phyloP scores from a whole-genome alignment of 2,113 vertebrate species.

The Hystrix brachyura region DNA sequence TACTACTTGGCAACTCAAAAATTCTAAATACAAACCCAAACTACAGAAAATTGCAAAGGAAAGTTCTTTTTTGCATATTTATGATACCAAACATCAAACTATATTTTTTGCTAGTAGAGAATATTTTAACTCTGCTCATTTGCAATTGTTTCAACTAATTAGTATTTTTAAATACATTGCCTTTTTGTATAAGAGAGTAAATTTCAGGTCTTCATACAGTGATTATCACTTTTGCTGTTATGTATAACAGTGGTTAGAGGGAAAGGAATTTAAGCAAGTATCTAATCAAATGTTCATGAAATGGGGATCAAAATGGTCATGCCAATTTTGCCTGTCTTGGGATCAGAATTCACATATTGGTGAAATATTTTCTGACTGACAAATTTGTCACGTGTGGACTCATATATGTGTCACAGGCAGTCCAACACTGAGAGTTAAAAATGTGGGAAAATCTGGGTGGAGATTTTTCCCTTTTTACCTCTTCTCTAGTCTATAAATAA shows the following conservation, averaged over 20 bases:
- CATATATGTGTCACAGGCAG: conserved; percentile 71
- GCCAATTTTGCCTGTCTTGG: conserved; percentile 52
- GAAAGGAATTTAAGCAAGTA: conserved; percentile 67
- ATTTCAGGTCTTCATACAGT: conserved; percentile 63
- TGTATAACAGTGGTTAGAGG: conserved; percentile 56
- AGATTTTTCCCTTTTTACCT: neutral
- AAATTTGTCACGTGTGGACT: conserved; percentile 42
- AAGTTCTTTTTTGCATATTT: conserved; percentile 68
- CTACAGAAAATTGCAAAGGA: conserved; percentile 80
- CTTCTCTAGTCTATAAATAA: neutral
- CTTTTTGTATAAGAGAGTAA: conserved; percentile 76
- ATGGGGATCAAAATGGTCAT: neutral
- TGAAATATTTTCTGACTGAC: conserved; percentile 57
- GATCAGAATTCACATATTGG: neutral
- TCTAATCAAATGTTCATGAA: conserved; percentile 63
- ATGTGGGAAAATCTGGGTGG: neutral
- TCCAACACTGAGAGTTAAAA: conserved; percentile 33
- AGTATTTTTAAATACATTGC: conserved; percentile 55
- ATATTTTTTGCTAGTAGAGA: conserved; percentile 75
- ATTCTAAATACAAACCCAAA: conserved; percentile 69
- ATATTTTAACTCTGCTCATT: conserved; percentile 80
- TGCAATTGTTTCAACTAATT: conserved; percentile 84
- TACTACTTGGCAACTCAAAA: conserved; percentile 73
- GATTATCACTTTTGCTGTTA: conserved; percentile 71
- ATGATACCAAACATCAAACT: conserved; percentile 80